A percentile compares a stretch with the other conserved stretches of the same genome.
Conservation (phyloP, 64 coral and sea anemone species). For the Montipora capricornis region DNA sequence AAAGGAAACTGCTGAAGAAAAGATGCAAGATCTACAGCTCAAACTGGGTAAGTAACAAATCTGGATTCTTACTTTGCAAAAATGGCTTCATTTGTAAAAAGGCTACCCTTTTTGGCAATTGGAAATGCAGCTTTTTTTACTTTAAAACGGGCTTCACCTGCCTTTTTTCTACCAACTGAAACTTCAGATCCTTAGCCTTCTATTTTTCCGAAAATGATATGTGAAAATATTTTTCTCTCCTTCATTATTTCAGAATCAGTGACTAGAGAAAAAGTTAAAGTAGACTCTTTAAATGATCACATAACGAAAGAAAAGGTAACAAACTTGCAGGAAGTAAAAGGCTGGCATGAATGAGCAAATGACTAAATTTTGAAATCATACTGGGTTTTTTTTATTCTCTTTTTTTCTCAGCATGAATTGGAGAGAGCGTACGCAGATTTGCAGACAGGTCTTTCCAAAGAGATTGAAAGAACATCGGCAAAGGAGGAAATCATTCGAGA, state of each 20-base stretch:
- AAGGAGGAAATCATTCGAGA: constrained; percentile 28
- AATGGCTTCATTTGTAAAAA: too few relatives aligned
- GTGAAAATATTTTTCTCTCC: neutral
- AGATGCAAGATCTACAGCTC: constrained; percentile 1
- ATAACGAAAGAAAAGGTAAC: constrained; percentile 43
- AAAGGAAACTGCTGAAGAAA: constrained; percentile 11
- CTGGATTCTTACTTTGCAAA: neutral
- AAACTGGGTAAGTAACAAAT: constrained; percentile 31
- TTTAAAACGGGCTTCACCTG: too few relatives aligned
- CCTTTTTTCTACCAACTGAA: neutral
- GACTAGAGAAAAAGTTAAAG: constrained; percentile 45
- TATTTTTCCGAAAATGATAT: neutral
- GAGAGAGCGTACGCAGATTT: constrained; percentile 34
- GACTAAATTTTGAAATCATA: neutral
- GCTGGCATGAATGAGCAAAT: neutral
- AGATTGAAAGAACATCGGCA: neutral
- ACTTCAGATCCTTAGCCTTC: neutral
- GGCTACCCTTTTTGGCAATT: too few relatives aligned
- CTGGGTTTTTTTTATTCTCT: neutral
- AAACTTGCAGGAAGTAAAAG: too few relatives aligned
- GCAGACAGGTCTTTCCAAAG: constrained; percentile 12
- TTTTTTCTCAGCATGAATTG: constrained; percentile 21
- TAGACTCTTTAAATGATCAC: constrained; percentile 7
- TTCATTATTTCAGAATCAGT: constrained; percentile 10
- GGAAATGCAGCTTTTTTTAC: too few relatives aligned